Conservation (phyloP, 1,140 invertebrate genomes). For the Euglossa dilemma region DNA sequence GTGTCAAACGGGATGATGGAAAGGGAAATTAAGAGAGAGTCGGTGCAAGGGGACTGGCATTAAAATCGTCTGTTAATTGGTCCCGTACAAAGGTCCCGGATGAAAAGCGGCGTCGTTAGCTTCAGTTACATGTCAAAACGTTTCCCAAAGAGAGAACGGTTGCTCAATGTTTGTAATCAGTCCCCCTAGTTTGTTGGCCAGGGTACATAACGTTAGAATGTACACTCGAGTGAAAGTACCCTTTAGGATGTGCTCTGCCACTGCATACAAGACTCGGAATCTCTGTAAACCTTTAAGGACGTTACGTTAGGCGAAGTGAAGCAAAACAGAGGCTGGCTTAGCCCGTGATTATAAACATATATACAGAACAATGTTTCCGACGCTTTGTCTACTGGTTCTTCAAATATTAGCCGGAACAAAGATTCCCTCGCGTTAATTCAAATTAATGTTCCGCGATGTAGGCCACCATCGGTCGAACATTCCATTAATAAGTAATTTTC, state of each 20-base stretch:
- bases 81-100: neutral
- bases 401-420: neutral
- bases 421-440: neutral
- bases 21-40: neutral
- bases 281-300: conserved; percentile 11
- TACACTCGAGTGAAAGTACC: conserved; percentile 39
- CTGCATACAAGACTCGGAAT: neutral
- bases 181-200: conserved; percentile 56
- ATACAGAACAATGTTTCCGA: neutral
- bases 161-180: conserved; percentile 56
- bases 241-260: conserved; percentile 22
- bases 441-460: neutral
- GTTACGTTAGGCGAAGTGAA: conserved; percentile 17
- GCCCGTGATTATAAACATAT: neutral
- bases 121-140: conserved; percentile 1
- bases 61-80: neutral
- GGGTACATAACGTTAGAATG: conserved; percentile 43
- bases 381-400: neutral
- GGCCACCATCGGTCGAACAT: too few relatives aligned
- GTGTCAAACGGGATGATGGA: neutral
- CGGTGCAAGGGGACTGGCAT: neutral
- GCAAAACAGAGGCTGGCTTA: neutral
- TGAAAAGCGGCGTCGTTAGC: conserved; percentile 48
- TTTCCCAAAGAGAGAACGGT: conserved; percentile 17
- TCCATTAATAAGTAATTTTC: too few relatives aligned